These are phyloP conservation scores for Palythoa grandis DNA, from an alignment of 92 coral and sea anemone species.

Conservation along the genomic window DNA sequence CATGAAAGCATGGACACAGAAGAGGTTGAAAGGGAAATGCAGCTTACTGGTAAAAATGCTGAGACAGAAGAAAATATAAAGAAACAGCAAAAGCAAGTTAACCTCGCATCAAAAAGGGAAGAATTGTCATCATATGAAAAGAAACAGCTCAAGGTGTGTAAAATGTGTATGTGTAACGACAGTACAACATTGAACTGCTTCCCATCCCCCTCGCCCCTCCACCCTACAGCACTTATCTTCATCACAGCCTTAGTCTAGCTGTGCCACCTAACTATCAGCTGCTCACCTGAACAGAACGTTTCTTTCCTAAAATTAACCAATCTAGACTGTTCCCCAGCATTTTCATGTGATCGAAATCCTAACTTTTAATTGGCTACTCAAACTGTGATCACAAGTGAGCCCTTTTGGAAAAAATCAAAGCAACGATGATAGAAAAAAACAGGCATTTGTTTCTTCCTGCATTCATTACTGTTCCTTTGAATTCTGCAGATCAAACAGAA, in stretches of 20 bases:
- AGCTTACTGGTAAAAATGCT: conserved; percentile 32
- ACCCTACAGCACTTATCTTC: not conserved
- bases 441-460: no score
- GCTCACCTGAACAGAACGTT: no score
- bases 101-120: not conserved
- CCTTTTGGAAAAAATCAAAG: no score
- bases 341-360: no score
- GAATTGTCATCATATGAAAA: conserved; percentile 74
- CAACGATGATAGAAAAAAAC: no score
- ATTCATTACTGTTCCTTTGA: not conserved
- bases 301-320: no score
- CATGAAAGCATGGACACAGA: conserved; percentile 30
- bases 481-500: conserved; percentile 70
- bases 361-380: no score
- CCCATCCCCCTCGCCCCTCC: not conserved
- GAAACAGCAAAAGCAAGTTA: conserved; percentile 21
- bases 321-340: no score
- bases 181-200: not conserved
- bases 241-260: no score
- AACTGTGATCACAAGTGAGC: no score
- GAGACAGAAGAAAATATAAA: conserved; percentile 24
- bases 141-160: conserved; percentile 78
- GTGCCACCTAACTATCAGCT: no score
- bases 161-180: not conserved
- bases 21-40: conserved; percentile 28